Evolutionary conservation across 2,113 vertebrate species (phyloP).

Genomic region (Oreochromis niloticus): DNA sequence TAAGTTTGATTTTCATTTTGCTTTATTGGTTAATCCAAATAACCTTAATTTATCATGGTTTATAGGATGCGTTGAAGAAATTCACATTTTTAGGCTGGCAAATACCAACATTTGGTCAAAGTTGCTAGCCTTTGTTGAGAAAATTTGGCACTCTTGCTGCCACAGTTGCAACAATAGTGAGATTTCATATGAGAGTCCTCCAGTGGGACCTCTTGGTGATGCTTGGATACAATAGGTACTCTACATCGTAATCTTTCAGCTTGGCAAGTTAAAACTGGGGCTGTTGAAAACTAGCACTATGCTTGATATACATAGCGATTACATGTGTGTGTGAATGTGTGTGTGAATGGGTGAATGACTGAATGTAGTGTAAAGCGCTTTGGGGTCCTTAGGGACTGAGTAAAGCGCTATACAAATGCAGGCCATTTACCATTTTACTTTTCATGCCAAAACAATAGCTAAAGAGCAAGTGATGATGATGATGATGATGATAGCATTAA

Average conservation of each 20-base stretch:
- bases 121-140: neutral
- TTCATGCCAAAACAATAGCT: neutral
- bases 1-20: neutral
- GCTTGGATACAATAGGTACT: neutral
- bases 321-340: too few relatives aligned
- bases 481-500: accelerated
- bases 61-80: neutral
- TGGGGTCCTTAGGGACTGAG: too few relatives aligned
- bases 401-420: too few relatives aligned
- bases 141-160: neutral
- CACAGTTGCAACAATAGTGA: neutral
- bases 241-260: neutral
- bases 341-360: too few relatives aligned
- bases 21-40: neutral
- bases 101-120: neutral
- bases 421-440: neutral
- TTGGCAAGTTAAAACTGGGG: neutral
- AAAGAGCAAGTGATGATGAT: neutral
- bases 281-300: neutral
- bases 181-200: neutral
- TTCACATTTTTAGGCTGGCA: neutral
- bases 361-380: too few relatives aligned
- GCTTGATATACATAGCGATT: neutral
- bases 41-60: neutral
- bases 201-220: neutral